Evolutionary conservation across 2,113 vertebrate genomes (phyloP).

Genomic region (Onychostruthus taczanowskii): DNA sequence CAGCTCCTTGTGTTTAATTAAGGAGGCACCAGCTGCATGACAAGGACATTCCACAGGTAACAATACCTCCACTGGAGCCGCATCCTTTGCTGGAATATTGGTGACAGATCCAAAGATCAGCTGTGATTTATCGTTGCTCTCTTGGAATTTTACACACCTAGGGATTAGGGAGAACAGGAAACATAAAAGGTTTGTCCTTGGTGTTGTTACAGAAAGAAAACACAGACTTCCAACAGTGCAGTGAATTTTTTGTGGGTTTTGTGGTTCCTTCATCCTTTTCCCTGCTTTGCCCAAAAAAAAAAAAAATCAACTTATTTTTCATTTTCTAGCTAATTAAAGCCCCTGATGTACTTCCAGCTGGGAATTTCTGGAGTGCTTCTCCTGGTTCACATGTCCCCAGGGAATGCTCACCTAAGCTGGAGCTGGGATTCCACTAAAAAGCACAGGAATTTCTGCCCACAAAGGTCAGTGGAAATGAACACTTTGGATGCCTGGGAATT

Average conservation of each 20-base stretch:
- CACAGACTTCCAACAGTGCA: background rate
- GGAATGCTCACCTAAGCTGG: slow-evolving; percentile 84
- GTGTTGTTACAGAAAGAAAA: background rate
- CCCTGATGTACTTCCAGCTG: background rate
- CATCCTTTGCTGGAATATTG: slow-evolving; percentile 90
- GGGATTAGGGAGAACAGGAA: background rate
- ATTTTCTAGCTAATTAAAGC: background rate
- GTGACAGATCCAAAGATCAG: slow-evolving; percentile 92
- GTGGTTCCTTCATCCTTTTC: background rate
- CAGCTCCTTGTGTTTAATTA: background rate
- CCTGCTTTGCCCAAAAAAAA: background rate
- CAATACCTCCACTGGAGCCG: slow-evolving; percentile 79
- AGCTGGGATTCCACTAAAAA: slow-evolving; percentile 94
- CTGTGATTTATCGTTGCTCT: slow-evolving; percentile 90
- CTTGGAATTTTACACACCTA: slow-evolving; percentile 95
- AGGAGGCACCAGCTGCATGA: background rate
- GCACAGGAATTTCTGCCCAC: slow-evolving; percentile 91
- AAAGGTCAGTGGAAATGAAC: slow-evolving; percentile 92
- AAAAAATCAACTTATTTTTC: background rate
- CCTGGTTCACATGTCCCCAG: background rate
- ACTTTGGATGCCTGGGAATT: slow-evolving; percentile 94
- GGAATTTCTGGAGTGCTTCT: background rate
- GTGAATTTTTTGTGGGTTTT: background rate
- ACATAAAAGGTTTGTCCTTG: background rate
- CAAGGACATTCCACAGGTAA: background rate